Evolutionary conservation across 2,113 vertebrate genomes (phyloP).

Genomic region (Cisticola juncidis): DNA sequence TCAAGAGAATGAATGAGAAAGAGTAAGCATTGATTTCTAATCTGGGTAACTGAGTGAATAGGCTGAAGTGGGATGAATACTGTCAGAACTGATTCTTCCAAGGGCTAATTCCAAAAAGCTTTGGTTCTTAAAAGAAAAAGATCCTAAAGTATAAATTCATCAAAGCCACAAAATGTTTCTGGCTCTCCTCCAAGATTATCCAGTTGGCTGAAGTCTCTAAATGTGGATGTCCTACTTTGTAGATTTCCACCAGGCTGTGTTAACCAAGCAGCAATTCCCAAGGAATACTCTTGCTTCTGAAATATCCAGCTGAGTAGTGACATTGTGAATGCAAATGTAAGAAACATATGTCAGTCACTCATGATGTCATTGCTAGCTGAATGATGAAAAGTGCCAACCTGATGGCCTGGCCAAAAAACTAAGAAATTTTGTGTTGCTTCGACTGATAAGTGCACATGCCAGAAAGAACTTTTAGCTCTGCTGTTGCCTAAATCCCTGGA

Average conservation of each 20-base stretch:
- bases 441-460: not conserved
- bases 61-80: not conserved
- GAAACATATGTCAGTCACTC: not conserved
- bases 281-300: not conserved
- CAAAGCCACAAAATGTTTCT: not conserved
- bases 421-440: not conserved
- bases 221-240: not conserved
- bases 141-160: not conserved
- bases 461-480: not conserved
- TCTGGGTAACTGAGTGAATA: not conserved
- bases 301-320: not conserved
- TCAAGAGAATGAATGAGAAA: not conserved
- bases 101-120: not conserved
- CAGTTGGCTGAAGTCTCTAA: not conserved
- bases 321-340: not conserved
- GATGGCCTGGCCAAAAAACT: not conserved
- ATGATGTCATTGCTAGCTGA: not conserved
- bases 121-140: not conserved
- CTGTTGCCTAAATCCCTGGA: not conserved
- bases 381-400: not conserved
- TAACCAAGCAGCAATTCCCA: not conserved
- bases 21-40: not conserved
- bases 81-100: not conserved
- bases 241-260: not conserved
- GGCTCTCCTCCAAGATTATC: not conserved